Base-by-base conservation (phyloP, 2,888 invertebrate species). In the Oscheius sp. region DNA sequence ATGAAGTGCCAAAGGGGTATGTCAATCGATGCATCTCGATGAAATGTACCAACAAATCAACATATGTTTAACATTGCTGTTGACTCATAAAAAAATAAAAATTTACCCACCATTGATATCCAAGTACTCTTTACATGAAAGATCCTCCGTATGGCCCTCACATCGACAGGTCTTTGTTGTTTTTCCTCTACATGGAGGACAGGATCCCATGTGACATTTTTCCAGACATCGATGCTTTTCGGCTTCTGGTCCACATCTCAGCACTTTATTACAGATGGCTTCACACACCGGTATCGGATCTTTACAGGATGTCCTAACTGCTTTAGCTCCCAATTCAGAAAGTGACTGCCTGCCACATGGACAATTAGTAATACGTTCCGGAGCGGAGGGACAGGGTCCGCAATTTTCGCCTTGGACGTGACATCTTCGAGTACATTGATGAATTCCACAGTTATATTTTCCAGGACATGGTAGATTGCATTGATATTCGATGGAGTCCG, bases 281-380 rank as follows among this genome's bases (percentile, higher is more conserved):
- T 91, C 91, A 87, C 95, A 95, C 38, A 91, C 90, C 0, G 93
- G 92, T 75, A 95, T 90, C 0, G 92, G 91, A 87, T 94, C 94
- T 5, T 91, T 88, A 86, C 94, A 95, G 8, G 90, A 90, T 56
- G 88, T 38, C 4, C 56, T 66, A 14, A 6, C 47, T 74, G 76
- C 17, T 68, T 64, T 38, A 90, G 87, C 0, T 87, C 86, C 50
- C 20, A 86, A 56, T 14, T 79, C 73, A 2, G 70, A 49, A 22
- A 91, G 87, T 0, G 88, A 86, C 38, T 90, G 90, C 87, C 92
- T 91, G 0, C 92, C 92, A 86, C 94, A 94, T 0, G 91, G 92
- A 83, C 94, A 94, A 41, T 89, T 89, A 4, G 89, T 90, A 9
- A 93, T 89, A 33, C 88, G 85, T 14, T 89, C 88, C 0, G 92